Evolutionary conservation across 2,888 invertebrate genomes (phyloP).

Genomic region (Labia minor): DNA sequence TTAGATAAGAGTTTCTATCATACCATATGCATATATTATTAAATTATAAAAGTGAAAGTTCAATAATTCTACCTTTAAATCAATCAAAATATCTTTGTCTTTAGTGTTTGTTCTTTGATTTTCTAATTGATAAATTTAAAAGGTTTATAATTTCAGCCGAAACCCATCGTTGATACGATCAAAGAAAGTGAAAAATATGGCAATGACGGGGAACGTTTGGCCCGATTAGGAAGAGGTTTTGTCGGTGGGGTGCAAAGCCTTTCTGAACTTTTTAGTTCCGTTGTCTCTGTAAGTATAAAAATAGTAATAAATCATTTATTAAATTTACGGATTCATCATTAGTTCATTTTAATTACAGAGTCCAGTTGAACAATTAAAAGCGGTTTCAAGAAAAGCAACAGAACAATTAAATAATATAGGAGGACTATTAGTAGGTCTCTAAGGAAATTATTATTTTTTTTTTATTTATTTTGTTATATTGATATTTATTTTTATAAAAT

Average conservation of each 20-base stretch:
- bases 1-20: too few species aligned
- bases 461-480: background rate
- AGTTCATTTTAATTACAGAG: too few species aligned
- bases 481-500: too few species aligned
- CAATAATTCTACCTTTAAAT: too few species aligned
- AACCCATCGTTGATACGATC: slow-evolving; percentile 64
- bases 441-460: slow-evolving; percentile 31
- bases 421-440: slow-evolving; percentile 45
- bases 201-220: slow-evolving; percentile 58
- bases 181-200: slow-evolving; percentile 69
- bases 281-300: slow-evolving; percentile 46
- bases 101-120: too few species aligned
- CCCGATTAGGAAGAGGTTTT: slow-evolving; percentile 49
- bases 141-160: slow-evolving; percentile 39
- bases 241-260: slow-evolving; percentile 58
- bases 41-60: too few species aligned
- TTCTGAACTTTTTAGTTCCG: slow-evolving; percentile 51
- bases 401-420: slow-evolving; percentile 48
- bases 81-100: too few species aligned
- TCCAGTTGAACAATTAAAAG: slow-evolving; percentile 41
- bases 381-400: slow-evolving; percentile 42
- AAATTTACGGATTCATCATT: too few species aligned
- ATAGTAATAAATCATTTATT: slow-evolving; percentile 32
- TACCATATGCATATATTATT: too few species aligned
- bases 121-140: too few species aligned